Conservation (phyloP, 2,797 vertebrate genomes). For the Pteronotus mesoamericanus region DNA sequence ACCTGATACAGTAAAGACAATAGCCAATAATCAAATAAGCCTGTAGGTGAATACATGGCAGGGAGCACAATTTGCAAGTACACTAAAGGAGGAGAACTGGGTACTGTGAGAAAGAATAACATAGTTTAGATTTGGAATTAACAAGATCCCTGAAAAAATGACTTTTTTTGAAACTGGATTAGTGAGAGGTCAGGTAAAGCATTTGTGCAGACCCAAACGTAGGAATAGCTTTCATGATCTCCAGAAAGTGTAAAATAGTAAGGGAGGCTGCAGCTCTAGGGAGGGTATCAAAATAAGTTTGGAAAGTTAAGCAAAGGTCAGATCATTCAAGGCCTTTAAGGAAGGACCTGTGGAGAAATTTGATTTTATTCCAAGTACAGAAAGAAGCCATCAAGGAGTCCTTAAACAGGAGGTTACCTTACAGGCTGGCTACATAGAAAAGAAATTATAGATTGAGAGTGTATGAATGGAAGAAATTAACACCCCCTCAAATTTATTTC, state of each 20-base stretch:
- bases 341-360: not conserved
- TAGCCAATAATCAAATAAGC: not conserved
- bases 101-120: not conserved
- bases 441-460: not conserved
- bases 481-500: not conserved
- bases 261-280: not conserved
- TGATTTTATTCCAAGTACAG: not conserved
- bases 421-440: not conserved
- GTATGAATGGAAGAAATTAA: conserved; percentile 20
- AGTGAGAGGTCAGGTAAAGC: not conserved
- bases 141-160: not conserved
- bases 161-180: not conserved
- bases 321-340: not conserved
- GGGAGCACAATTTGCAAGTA: not conserved
- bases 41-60: not conserved
- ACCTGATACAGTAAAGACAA: not conserved
- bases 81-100: not conserved
- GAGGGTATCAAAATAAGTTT: not conserved
- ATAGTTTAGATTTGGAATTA: not conserved
- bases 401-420: not conserved
- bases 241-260: not conserved
- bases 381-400: not conserved
- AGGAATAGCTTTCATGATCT: not conserved
- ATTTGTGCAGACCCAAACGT: not conserved
- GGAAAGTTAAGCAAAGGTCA: not conserved